Evolutionary conservation across 2,888 invertebrate genomes (phyloP).

Genomic region (Melikaiella ostensackeni): DNA sequence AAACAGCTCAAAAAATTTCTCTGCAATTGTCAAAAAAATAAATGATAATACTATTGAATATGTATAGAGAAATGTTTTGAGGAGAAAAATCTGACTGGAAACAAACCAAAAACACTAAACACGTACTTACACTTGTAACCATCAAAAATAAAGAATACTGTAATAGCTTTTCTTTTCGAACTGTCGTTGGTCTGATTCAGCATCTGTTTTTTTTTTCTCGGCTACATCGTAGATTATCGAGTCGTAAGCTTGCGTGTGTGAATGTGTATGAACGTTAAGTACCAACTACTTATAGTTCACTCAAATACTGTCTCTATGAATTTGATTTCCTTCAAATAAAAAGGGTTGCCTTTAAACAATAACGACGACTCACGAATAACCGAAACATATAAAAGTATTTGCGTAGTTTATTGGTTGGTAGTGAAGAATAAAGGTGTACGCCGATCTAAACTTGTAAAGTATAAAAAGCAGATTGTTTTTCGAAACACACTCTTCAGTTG

Average conservation of each 20-base stretch:
- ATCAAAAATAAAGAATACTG: slow-evolving; percentile 13
- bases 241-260: slow-evolving; percentile 36
- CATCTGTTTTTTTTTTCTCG: not conserved
- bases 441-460: slow-evolving; percentile 18
- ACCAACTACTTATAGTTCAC: slow-evolving; percentile 18
- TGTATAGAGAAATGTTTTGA: not conserved
- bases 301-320: slow-evolving; percentile 33
- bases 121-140: not conserved
- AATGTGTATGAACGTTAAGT: slow-evolving; percentile 28
- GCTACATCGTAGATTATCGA: slow-evolving; percentile 20
- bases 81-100: not conserved
- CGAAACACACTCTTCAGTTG: slow-evolving; percentile 23
- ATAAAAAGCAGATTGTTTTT: slow-evolving; percentile 3
- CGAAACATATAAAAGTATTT: not conserved
- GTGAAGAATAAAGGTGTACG: slow-evolving; percentile 37
- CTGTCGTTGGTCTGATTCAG: slow-evolving; percentile 5
- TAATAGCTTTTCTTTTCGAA: slow-evolving; percentile 34
- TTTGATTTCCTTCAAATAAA: not conserved
- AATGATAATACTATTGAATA: not conserved
- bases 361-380: slow-evolving; percentile 15
- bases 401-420: slow-evolving; percentile 38
- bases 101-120: slow-evolving; percentile 1
- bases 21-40: not conserved
- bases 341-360: not conserved
- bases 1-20: not conserved